Percentiles rank a stretch among this genome's conserved stretches.
These are phyloP conservation scores for Rhingia campestris DNA, from an alignment of 2,888 invertebrate genomes.

Conservation along the genomic window DNA sequence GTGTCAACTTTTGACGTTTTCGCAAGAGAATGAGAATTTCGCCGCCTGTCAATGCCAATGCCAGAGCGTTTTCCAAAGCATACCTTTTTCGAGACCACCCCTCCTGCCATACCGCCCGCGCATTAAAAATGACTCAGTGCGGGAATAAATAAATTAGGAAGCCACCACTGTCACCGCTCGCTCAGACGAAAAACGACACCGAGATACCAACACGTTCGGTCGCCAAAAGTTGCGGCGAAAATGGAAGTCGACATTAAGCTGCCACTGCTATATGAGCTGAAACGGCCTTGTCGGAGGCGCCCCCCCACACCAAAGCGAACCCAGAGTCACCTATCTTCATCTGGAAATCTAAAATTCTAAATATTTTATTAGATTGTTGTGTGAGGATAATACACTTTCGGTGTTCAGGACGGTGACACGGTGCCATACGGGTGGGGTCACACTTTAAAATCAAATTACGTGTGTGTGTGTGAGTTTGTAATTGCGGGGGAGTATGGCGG, in stretches of 20 bases:
- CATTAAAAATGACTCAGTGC: conserved; percentile 66
- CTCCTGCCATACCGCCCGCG: conserved; percentile 48
- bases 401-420: conserved; percentile 48
- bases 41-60: conserved; percentile 61
- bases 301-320: background rate
- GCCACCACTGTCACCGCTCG: conserved; percentile 52
- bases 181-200: background rate
- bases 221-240: conserved; percentile 67
- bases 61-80: conserved; percentile 53
- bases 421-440: conserved; percentile 57
- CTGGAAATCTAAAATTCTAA: conserved; percentile 71
- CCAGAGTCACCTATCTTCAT: conserved; percentile 53
- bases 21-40: conserved; percentile 48
- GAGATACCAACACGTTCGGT: conserved; percentile 39
- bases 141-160: conserved; percentile 67
- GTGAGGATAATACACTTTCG: conserved; percentile 71
- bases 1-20: conserved; percentile 68
- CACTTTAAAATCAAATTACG: conserved; percentile 73
- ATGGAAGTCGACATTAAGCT: conserved; percentile 68
- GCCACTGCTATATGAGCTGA: conserved; percentile 19
- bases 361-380: conserved; percentile 73
- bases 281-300: conserved; percentile 47
- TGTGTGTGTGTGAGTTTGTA: conserved; percentile 36
- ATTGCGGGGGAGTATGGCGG: background rate
- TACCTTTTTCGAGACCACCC: background rate